Conservation (phyloP, 53 echinoderm and acorn worm species). For the Luidia sarsii region DNA sequence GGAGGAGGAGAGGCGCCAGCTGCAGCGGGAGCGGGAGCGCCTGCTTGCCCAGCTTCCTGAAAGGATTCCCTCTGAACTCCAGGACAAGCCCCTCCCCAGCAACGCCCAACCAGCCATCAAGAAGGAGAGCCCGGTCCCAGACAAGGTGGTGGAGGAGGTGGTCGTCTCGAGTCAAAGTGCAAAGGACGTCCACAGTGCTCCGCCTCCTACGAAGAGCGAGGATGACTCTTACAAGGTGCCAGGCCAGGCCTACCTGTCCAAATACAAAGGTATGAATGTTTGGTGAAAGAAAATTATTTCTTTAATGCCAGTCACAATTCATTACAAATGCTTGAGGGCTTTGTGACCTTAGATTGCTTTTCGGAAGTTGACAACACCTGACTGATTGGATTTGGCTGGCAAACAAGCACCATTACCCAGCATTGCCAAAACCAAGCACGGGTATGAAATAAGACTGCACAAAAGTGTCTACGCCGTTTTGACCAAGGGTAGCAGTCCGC, state of each 20-base stretch:
- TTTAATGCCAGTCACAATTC: too few relatives aligned
- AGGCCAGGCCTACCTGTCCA: conserved; percentile 76
- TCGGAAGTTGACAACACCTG: too few relatives aligned
- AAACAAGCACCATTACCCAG: too few relatives aligned
- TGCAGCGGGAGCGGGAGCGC: conserved; percentile 49
- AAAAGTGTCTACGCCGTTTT: too few relatives aligned
- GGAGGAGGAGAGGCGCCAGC: conserved; percentile 58
- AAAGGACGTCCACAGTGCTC: conserved; percentile 8
- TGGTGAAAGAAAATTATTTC: too few relatives aligned
- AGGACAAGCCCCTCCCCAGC: background rate
- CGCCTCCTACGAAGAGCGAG: background rate
- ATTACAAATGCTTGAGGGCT: too few relatives aligned
- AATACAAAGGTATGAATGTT: conserved; percentile 82
- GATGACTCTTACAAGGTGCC: conserved; percentile 20
- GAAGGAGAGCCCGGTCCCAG: conserved; percentile 58
- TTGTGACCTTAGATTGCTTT: too few relatives aligned
- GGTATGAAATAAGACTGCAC: too few relatives aligned
- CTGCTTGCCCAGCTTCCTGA: conserved; percentile 37
- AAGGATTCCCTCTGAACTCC: background rate
- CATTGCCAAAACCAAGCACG: too few relatives aligned
- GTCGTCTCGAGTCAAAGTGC: conserved; percentile 31
- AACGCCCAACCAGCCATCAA: background rate
- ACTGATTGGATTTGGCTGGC: too few relatives aligned
- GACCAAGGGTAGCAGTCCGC: too few relatives aligned
- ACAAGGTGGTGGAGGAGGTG: conserved; percentile 61